A percentile compares a stretch with the other conserved stretches of the same genome.
phyloP scores from a whole-genome alignment of 1,140 invertebrate species.

The Hycleus cichorii region DNA sequence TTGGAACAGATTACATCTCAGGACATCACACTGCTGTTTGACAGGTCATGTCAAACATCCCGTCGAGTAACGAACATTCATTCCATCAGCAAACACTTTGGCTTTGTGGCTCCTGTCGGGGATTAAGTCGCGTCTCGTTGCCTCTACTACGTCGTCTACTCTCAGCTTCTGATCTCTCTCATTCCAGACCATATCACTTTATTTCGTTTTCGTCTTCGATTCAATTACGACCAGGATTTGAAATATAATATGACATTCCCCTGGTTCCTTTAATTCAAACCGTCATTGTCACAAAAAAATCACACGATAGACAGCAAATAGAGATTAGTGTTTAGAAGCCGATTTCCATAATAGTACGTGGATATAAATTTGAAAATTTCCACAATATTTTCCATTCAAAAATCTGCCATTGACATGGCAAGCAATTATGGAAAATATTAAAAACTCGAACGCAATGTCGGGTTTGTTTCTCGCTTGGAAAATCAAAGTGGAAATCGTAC shows the following conservation, averaged over 20 bases:
- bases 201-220: slow-evolving; percentile 14
- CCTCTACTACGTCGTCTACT: not conserved
- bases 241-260: slow-evolving; percentile 6
- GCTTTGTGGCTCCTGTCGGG: slow-evolving; percentile 16
- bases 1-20: slow-evolving; percentile 14
- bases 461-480: slow-evolving; percentile 8
- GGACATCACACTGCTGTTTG: slow-evolving; percentile 13
- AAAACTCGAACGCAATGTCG: slow-evolving; percentile 8
- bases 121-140: slow-evolving; percentile 7
- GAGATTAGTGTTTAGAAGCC: too few species aligned
- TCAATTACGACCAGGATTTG: slow-evolving; percentile 12
- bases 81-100: slow-evolving; percentile 13
- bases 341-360: too few species aligned
- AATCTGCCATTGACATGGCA: slow-evolving; percentile 3
- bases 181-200: slow-evolving; percentile 14
- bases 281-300: too few species aligned
- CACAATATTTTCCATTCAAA: not conserved
- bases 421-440: slow-evolving; percentile 10
- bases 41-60: slow-evolving; percentile 20
- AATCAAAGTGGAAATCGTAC: slow-evolving; percentile 6
- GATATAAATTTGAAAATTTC: too few species aligned
- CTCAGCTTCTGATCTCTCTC: slow-evolving; percentile 9
- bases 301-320: too few species aligned
- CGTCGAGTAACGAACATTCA: slow-evolving; percentile 14
- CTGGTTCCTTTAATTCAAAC: too few species aligned